These are phyloP conservation scores for Diaperis boleti DNA, from an alignment of 2,888 invertebrate species.

Conservation along the genomic window DNA sequence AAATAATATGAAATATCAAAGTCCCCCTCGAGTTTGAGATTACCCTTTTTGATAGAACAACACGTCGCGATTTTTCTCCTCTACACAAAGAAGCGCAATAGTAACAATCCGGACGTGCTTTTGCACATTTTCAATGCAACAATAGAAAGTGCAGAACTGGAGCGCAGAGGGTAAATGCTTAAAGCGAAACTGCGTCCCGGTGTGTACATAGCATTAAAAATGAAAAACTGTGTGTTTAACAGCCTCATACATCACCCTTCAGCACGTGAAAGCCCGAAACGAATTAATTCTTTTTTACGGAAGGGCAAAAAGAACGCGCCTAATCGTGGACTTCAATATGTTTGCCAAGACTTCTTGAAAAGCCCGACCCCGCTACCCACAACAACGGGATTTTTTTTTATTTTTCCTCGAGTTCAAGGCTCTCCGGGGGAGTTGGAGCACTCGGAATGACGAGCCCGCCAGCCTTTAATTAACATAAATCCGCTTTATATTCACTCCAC, in stretches of 20 bases:
- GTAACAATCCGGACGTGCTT: too few relatives aligned
- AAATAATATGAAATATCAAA: too few relatives aligned
- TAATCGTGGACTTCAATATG: conserved; percentile 12
- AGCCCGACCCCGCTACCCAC: conserved; percentile 16
- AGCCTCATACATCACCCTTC: conserved; percentile 14
- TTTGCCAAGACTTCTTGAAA: conserved; percentile 4
- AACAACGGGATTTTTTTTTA: conserved; percentile 26
- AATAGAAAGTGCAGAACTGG: conserved; percentile 13
- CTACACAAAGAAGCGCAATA: too few relatives aligned
- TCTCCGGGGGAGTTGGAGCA: background rate
- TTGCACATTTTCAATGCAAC: conserved; percentile 20
- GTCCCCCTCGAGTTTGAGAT: too few relatives aligned
- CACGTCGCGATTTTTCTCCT: too few relatives aligned
- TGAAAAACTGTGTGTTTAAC: background rate
- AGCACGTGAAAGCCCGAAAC: conserved; percentile 6
- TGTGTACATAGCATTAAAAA: conserved; percentile 3
- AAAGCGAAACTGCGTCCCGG: background rate
- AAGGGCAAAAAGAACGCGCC: conserved; percentile 1
- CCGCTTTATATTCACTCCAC: conserved; percentile 11
- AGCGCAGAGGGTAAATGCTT: background rate
- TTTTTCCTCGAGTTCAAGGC: conserved; percentile 15
- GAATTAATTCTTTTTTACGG: conserved; percentile 2
- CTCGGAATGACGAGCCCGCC: background rate
- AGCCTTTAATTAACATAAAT: conserved; percentile 25
- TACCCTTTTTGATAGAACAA: too few relatives aligned